Evolutionary conservation across 1,140 invertebrate species (phyloP).

Genomic region (Marisa cornuarietis): DNA sequence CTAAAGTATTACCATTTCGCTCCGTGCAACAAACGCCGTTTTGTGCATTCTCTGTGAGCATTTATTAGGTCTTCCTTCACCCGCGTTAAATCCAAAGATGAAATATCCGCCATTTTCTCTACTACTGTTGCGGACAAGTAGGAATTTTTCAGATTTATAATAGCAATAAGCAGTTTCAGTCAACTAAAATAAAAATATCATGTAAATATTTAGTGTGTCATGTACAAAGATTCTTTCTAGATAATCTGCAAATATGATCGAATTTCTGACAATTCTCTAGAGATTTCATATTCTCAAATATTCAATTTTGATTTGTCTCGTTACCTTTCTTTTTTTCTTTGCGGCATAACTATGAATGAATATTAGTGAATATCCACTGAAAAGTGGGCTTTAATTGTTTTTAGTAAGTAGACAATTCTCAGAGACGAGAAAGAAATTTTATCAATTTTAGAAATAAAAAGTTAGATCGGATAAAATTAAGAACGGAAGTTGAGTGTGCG

Average conservation of each 20-base stretch:
- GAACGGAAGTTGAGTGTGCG: conserved; percentile 17
- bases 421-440: no score
- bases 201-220: neutral
- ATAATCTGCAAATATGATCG: neutral
- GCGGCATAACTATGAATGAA: no score
- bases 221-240: neutral
- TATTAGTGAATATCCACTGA: no score
- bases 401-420: no score
- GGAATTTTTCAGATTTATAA: conserved; percentile 11
- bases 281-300: neutral
- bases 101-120: conserved; percentile 51
- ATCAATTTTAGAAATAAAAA: no score
- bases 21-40: conserved; percentile 76
- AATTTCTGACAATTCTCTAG: conserved; percentile 21
- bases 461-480: no score
- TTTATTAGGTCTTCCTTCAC: conserved; percentile 74
- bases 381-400: no score
- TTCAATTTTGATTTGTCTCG: no score
- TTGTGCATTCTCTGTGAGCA: conserved; percentile 77
- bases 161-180: conserved; percentile 1
- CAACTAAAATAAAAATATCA: neutral
- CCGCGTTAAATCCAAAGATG: conserved; percentile 51
- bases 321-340: no score
- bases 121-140: neutral
- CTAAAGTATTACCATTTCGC: conserved; percentile 76